These are phyloP conservation scores for Morelia viridis DNA, from an alignment of 2,797 vertebrate genomes.

Conservation along the genomic window DNA sequence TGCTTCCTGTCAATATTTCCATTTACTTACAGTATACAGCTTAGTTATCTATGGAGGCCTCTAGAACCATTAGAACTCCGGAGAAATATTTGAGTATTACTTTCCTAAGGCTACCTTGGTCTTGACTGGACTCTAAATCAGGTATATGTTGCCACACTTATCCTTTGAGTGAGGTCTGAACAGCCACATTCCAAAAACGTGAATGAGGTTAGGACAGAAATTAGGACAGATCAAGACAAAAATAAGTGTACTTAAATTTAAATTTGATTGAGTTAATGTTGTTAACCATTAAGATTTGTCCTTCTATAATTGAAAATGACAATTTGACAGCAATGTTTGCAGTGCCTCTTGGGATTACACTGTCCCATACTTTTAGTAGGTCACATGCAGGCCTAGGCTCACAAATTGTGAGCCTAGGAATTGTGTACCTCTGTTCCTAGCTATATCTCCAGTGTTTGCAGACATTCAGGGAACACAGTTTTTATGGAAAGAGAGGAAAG, in stretches of 20 bases:
- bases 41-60: neutral
- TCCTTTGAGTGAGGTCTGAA: neutral
- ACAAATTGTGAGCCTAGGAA: too few relatives aligned
- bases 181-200: neutral
- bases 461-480: neutral
- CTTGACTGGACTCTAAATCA: neutral
- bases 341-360: neutral
- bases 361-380: neutral
- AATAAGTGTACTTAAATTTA: neutral
- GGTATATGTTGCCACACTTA: neutral
- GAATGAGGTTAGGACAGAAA: neutral
- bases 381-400: neutral
- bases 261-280: neutral
- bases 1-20: neutral
- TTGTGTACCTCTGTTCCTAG: neutral
- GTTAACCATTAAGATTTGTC: neutral
- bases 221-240: neutral
- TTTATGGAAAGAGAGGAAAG: neutral
- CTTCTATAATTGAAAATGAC: neutral
- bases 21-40: neutral
- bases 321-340: neutral
- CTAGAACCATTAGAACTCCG: neutral
- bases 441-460: neutral
- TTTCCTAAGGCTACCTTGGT: neutral
- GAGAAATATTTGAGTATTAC: neutral